Conservation (phyloP, 1,140 invertebrate species). For the Bilobella aurantiaca region DNA sequence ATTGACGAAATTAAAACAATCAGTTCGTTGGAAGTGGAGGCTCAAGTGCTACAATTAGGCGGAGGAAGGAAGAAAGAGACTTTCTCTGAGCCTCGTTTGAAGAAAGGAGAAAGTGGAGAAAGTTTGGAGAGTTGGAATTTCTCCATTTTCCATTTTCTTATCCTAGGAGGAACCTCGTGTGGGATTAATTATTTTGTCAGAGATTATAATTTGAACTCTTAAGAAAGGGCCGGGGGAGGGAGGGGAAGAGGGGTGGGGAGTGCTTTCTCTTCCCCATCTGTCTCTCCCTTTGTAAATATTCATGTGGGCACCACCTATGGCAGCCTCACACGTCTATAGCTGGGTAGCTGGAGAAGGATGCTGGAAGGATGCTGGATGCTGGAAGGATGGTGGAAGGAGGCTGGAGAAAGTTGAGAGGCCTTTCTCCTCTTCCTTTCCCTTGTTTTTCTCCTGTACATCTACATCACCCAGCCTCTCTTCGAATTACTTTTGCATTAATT, state of each 20-base stretch:
- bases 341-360: neutral
- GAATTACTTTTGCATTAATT: constrained; percentile 36
- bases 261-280: constrained; percentile 14
- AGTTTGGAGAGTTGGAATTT: neutral
- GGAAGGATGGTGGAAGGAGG: too few relatives aligned
- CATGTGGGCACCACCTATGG: neutral
- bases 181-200: constrained; percentile 31
- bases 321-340: too few relatives aligned
- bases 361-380: too few relatives aligned
- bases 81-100: neutral
- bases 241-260: neutral
- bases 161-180: constrained; percentile 6
- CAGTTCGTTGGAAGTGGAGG: neutral
- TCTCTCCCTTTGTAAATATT: constrained; percentile 8
- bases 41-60: constrained; percentile 6
- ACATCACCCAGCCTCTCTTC: constrained; percentile 4
- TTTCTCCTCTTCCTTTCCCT: constrained; percentile 11
- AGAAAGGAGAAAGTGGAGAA: constrained; percentile 2
- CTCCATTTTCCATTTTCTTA: constrained; percentile 5
- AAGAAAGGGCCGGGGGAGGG: neutral
- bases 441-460: constrained; percentile 22
- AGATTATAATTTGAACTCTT: constrained; percentile 25
- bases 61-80: neutral
- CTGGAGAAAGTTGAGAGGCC: neutral
- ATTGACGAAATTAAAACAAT: constrained; percentile 9